These are phyloP conservation scores for Elmis aenea DNA, from an alignment of 2,888 invertebrate species.

Conservation along the genomic window DNA sequence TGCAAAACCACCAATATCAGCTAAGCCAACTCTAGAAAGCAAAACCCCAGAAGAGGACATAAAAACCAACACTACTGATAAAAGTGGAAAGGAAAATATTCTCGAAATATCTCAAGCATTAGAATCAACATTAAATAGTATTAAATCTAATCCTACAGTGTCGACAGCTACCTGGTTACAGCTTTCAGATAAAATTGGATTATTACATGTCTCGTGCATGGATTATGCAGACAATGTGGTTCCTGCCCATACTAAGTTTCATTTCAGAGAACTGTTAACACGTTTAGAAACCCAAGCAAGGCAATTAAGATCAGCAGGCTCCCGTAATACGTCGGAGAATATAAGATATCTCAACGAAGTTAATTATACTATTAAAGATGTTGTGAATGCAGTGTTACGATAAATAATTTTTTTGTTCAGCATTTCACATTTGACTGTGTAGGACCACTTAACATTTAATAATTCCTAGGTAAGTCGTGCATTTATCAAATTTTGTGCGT, in stretches of 20 bases:
- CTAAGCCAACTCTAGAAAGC: constrained; percentile 46
- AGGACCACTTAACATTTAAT: constrained; percentile 28
- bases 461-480: constrained; percentile 35
- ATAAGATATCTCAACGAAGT: constrained; percentile 66
- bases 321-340: constrained; percentile 64
- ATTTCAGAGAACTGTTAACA: constrained; percentile 71
- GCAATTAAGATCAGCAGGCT: constrained; percentile 63
- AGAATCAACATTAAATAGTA: constrained; percentile 60
- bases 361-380: constrained; percentile 65
- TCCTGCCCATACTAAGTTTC: constrained; percentile 83
- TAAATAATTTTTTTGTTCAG: constrained; percentile 30
- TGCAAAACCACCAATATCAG: constrained; percentile 49
- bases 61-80: constrained; percentile 48
- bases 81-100: constrained; percentile 52
- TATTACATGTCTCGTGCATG: constrained; percentile 76
- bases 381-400: constrained; percentile 63
- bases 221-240: constrained; percentile 76
- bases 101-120: constrained; percentile 62
- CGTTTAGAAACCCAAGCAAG: constrained; percentile 66
- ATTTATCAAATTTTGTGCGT: constrained; percentile 32
- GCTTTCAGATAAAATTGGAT: constrained; percentile 73
- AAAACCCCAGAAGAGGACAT: constrained; percentile 42
- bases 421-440: constrained; percentile 22
- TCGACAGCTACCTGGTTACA: constrained; percentile 71
- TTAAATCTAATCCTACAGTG: constrained; percentile 51